Conservation (phyloP, 64 coral and sea anemone genomes). For the Dendrophyllia cribrosa region DNA sequence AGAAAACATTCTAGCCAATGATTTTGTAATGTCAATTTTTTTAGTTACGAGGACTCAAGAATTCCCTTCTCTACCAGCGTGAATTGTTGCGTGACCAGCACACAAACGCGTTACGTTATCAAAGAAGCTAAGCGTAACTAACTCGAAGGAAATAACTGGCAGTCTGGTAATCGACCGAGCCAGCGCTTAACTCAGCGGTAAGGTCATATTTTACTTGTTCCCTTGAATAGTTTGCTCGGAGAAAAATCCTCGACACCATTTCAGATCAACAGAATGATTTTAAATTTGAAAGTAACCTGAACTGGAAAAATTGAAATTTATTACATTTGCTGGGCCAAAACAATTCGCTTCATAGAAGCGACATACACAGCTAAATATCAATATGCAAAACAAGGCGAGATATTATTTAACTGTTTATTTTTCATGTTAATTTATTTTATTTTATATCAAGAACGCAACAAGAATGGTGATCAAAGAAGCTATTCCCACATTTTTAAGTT, state of each 20-base stretch:
- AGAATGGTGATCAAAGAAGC: background rate
- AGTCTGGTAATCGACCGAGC: background rate
- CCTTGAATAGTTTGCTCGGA: background rate
- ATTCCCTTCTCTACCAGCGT: background rate
- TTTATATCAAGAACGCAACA: background rate
- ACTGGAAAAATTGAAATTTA: background rate
- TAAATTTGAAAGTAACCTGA: background rate
- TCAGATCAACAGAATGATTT: too few relatives aligned
- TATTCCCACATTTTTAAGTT: too few relatives aligned
- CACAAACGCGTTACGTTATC: conserved; percentile 5
- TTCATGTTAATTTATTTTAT: background rate
- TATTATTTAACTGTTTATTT: background rate
- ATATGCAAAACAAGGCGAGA: background rate
- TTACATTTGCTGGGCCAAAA: background rate
- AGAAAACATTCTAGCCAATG: background rate
- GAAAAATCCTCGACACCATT: too few relatives aligned
- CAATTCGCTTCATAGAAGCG: conserved; percentile 9
- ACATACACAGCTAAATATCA: background rate
- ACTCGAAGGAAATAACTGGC: too few relatives aligned
- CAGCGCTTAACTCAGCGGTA: background rate
- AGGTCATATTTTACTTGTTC: too few relatives aligned
- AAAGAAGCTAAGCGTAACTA: background rate
- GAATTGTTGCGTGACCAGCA: conserved; percentile 36
- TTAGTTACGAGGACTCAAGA: background rate
- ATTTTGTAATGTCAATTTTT: background rate